Evolutionary conservation across 2,797 vertebrate species (phyloP).

Genomic region (Melanotaenia pygmaea): DNA sequence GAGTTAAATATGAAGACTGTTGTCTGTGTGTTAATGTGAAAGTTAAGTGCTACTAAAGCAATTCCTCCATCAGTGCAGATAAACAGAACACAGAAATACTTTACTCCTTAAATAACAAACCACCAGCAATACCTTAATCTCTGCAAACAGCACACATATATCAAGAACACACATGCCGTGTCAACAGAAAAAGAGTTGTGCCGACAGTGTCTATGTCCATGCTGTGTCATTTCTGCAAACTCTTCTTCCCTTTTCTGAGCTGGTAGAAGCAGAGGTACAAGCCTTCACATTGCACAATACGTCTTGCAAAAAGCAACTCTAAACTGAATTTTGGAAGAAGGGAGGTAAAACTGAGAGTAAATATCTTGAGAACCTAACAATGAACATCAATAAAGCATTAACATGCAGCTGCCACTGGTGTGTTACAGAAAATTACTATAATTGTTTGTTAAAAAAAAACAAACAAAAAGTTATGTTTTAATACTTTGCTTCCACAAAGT

Average conservation of each 20-base stretch:
- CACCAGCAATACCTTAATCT: background rate
- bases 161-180: background rate
- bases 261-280: slow-evolving; percentile 15
- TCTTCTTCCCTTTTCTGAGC: slow-evolving; percentile 1
- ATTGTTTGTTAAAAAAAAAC: too few relatives aligned
- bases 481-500: background rate
- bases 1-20: background rate
- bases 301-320: slow-evolving; percentile 11
- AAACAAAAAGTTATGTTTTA: background rate
- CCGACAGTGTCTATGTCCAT: slow-evolving; percentile 6
- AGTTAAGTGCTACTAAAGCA: background rate
- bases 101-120: background rate
- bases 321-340: slow-evolving; percentile 22
- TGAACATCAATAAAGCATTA: background rate
- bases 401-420: background rate
- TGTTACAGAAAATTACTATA: too few relatives aligned
- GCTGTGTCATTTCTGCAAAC: slow-evolving; percentile 32
- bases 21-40: background rate
- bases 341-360: background rate
- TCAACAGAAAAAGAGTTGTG: background rate
- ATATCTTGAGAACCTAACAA: background rate
- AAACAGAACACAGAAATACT: background rate
- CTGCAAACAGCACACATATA: slow-evolving; percentile 6
- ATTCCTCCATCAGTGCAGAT: background rate
- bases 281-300: slow-evolving; percentile 19